phyloP scores from a whole-genome alignment of 2,888 invertebrate genomes.

The Eristalis pertinax region DNA sequence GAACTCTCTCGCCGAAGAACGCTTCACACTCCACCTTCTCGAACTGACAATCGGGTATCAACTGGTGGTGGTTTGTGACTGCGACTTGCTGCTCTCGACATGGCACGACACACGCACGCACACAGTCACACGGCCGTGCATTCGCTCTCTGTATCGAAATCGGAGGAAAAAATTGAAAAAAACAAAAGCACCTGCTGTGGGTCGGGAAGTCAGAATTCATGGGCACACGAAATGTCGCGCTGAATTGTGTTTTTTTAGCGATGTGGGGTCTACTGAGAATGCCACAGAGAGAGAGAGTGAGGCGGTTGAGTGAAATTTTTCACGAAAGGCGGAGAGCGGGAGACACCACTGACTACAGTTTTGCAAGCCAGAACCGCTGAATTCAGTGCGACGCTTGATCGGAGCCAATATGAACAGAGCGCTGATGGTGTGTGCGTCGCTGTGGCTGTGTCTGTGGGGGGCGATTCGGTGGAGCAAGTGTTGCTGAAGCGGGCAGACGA shows the following conservation, averaged over 20 bases:
- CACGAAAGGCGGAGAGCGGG: slow-evolving; percentile 7
- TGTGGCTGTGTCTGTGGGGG: not conserved
- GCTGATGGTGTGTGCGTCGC: not conserved
- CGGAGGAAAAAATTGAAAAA: slow-evolving; percentile 1
- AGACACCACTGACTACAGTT: not conserved
- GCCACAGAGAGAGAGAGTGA: not conserved
- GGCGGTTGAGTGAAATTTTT: slow-evolving; percentile 9
- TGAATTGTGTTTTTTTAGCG: not conserved
- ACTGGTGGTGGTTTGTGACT: slow-evolving; percentile 39
- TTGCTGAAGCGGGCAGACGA: not conserved
- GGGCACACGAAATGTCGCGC: slow-evolving; percentile 53
- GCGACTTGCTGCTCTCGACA: slow-evolving; percentile 14
- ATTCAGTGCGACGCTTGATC: slow-evolving; percentile 23
- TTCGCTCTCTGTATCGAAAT: slow-evolving; percentile 1
- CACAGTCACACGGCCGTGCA: not conserved
- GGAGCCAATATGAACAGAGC: not conserved
- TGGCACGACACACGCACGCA: slow-evolving; percentile 12
- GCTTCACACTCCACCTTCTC: slow-evolving; percentile 67
- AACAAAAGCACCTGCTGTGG: slow-evolving; percentile 59
- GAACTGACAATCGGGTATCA: slow-evolving; percentile 66
- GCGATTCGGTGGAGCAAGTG: not conserved
- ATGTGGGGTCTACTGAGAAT: not conserved
- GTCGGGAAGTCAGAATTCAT: slow-evolving; percentile 66
- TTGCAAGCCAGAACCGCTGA: slow-evolving; percentile 23
- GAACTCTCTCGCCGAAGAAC: slow-evolving; percentile 55